Evolutionary conservation across 2,797 vertebrate genomes (phyloP), one percentile per base, ranked within the genome.

Genomic region (Microctenopoma steveboyesi): DNA sequence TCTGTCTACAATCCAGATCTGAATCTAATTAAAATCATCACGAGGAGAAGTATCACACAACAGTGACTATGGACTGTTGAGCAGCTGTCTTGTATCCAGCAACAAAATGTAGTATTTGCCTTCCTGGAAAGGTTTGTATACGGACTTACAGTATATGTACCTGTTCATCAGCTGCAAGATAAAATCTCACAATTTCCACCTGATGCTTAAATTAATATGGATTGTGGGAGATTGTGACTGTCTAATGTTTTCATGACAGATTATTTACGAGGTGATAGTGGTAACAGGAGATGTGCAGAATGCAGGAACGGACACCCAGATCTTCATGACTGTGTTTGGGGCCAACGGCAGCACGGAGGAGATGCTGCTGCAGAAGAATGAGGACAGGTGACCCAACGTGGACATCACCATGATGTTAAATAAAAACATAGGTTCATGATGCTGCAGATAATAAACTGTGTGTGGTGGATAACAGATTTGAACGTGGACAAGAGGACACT

Each of bases 301-400:
- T 0, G 96, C 95, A 0, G 97, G 97, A 12, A 96, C 97, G 0
- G 97, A 99, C 40, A 92, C 96, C 22, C 91, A 74, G 66, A 96
- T 97, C 87, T 98, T 93, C 79, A 95, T 99, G 92, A 95, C 93
- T 16, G 95, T 97, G 70, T 99, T 97, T 3, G 98, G 98, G 76
- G 92, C 93, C 88, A 96, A 96, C 0, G 98, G 98, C 51, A 96
- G 90, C 81, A 95, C 96, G 0, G 96, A 97, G 77, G 98, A 99
- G 88, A 95, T 97, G 76, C 89, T 92, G 59, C 92, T 99, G 78
- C 93, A 94, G 37, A 99, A 99, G 91, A 95, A 95, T 16, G 97
- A 96, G 80, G 95, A 96, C 92, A 96, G 98, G 98, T 99, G 48
- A 45, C 2, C 5, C 5, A 18, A 55, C 28, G 16, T 30, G 8